Evolutionary conservation across 2,888 invertebrate genomes (phyloP), one percentile per base, ranked within the genome.

Genomic region (Pelosia muscerda): DNA sequence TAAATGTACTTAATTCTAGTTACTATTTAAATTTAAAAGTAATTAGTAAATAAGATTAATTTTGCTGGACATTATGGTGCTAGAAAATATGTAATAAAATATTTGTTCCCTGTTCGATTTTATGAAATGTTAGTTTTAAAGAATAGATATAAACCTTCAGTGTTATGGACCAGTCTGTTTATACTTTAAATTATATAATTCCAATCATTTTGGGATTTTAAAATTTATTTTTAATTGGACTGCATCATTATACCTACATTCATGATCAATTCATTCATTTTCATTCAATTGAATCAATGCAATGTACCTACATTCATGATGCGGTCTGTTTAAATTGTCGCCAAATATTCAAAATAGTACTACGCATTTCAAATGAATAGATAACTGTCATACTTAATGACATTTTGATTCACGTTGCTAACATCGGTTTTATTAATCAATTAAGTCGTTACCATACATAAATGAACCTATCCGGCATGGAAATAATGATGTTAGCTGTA

Each of bases 11-110:
- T 81, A 73, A 66, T 64, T 68, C 65, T 78, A 77, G 72, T 72
- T 69, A 78, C 56, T 76, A 72, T 81, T 71, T 34, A 61, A 56
- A 58, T 68, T 63, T 11, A 31, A 69, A 67, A 65, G 49, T 69
- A 69, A 73, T 57, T 71, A 71, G 9, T 42, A 13, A 66, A 54
- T 77, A 71, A 65, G 25, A 56, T 61, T 71, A 72, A 68, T 68
- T 71, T 74, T 84, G 89, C 89, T 89, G 89, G 89, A 89, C 83
- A 85, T 84, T 81, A 63, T 89, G 89, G 89, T 89, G 89, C 89
- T 89, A 89, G 82, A 79, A 76, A 69, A 76, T 74, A 68, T 55
- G 60, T 10, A 28, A 63, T 57, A 65, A 42, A 42, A 60, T 63
- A 63, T 26, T 59, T 71, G 22, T 34, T 49, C 63, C 23, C 15